Conservation (phyloP, 2,797 vertebrate genomes). For the Poecilia picta region DNA sequence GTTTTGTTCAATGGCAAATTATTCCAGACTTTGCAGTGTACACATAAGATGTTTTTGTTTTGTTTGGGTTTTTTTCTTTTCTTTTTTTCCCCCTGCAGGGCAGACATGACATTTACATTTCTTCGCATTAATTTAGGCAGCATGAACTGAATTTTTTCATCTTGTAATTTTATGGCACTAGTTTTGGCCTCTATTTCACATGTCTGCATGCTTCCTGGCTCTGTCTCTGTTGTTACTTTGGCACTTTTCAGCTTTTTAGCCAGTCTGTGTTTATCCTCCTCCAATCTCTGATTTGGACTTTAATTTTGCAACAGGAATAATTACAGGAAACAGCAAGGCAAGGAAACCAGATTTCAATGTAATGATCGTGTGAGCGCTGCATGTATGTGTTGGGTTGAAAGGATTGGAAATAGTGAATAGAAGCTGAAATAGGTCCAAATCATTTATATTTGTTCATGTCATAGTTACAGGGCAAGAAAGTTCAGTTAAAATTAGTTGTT, state of each 20-base stretch:
- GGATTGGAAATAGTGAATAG: constrained; percentile 1
- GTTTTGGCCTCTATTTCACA: constrained; percentile 23
- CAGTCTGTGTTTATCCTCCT: constrained; percentile 33
- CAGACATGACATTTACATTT: not conserved
- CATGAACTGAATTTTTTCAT: constrained; percentile 21
- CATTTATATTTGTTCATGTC: not conserved
- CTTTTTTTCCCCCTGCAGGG: not conserved
- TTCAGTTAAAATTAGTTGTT: not conserved
- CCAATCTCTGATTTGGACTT: constrained; percentile 50
- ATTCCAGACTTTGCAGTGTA: not conserved
- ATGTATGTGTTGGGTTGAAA: not conserved
- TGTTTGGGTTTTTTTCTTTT: accelerated
- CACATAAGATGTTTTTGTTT: not conserved
- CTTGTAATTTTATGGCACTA: constrained; percentile 30
- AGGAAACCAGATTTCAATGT: constrained; percentile 39
- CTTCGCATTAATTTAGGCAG: constrained; percentile 10
- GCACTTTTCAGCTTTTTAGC: constrained; percentile 34
- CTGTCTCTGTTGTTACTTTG: constrained; percentile 46
- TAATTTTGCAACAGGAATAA: constrained; percentile 55
- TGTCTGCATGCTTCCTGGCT: constrained; percentile 39
- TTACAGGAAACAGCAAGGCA: constrained; percentile 53
- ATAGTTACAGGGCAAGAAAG: not conserved
- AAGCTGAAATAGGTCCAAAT: not conserved
- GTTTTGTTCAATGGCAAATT: not conserved
- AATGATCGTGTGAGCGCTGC: constrained; percentile 10